Base-by-base conservation (phyloP, 2,888 invertebrate genomes). In the Bibio marci region DNA sequence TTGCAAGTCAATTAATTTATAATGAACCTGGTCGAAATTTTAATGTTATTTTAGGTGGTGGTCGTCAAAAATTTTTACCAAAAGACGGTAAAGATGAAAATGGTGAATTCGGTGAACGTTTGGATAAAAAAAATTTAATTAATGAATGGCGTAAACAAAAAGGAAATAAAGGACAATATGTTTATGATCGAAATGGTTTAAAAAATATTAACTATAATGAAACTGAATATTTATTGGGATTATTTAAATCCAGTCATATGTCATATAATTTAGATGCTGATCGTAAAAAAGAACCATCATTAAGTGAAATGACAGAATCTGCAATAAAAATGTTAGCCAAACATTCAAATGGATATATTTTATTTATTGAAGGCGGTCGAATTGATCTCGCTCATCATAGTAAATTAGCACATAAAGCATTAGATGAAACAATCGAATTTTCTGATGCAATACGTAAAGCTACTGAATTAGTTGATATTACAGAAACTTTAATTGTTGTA, bases 21-120 rank as follows among this genome's bases (percentile, higher is more conserved):
- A 65, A 67, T 11, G 65, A 69, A 14, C 76, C 80, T 35, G 82
- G 83, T 1, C 63, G 62, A 34, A 66, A 73, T 37, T 68, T 80
- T n/a, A 77, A 79, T 58, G 82, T 82, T 0, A 71, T 85, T 32
- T 62, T 85, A 54, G 86, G 85, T 0, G 85, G 86, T 5, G 86
- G 85, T 1, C 63, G 77, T 4, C 57, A 61, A 2, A 71, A 76
- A 47, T 72, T 86, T 45, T 54, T 76, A 2, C 75, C 76, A 0
- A 71, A 67, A 31, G 55, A 59, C 4, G 50, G 49, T 0, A 66
- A 64, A 3, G 57, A 62, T 5, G 55, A 51, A 1, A 65, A 70
- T 46, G 69, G 69, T 0, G 45, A 55, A 36, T 38, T 30, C 0
- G 79, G 82, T 1, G 59, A 60, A 39, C 59, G 82, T 14, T 50